Base-by-base conservation (phyloP, 2,888 invertebrate genomes). In the Biston betularia region DNA sequence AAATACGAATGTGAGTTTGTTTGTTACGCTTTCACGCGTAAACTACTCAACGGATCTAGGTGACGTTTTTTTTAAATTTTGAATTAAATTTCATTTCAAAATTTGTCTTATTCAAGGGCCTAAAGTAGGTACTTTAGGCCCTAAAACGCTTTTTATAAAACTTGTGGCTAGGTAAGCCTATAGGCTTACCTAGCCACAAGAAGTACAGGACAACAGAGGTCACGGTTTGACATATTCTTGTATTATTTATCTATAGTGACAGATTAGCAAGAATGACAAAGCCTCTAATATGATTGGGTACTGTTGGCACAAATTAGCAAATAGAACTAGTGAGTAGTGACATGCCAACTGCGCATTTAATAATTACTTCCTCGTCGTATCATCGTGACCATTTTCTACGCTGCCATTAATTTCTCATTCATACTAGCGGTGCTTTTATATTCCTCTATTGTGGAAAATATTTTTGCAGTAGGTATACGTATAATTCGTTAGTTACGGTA, bases 261-360 rank as follows among this genome's bases (percentile, higher is more conserved):
- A 11, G 15, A 49, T 34, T 48, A 34, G 34, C 34, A 38, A 24
- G 24, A 24, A 33, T 38, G 24, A 63, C 12, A 12, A 42, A 12
- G 12, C 8, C 33, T 38, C 65, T 55, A 54, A 54, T 50, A 33
- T 64, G 65, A 64, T 70, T 66, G n/a, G n/a, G n/a, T n/a, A 70
- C 65, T 63, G 59, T 66, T 67, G 67, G 68, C 64, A 58, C 67
- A 67, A 69, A 71, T 72, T 72, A 71, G 53, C 57, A 48, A 70
- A 55, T 63, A 62, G 55, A 49, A 60, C 56, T 62, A 55, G 58
- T 53, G 68, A 60, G 54, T 62, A 55, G 58, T 53, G 68, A 67
- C 71, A 71, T 68, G 71, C 74, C 74, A 74, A 74, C 72, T 71
- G 66, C 74, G 74, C 68, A 70, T 66, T 54, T 71, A 65, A 45